Evolutionary conservation across 2,113 vertebrate genomes (phyloP).

Genomic region (Hiodon alosoides): DNA sequence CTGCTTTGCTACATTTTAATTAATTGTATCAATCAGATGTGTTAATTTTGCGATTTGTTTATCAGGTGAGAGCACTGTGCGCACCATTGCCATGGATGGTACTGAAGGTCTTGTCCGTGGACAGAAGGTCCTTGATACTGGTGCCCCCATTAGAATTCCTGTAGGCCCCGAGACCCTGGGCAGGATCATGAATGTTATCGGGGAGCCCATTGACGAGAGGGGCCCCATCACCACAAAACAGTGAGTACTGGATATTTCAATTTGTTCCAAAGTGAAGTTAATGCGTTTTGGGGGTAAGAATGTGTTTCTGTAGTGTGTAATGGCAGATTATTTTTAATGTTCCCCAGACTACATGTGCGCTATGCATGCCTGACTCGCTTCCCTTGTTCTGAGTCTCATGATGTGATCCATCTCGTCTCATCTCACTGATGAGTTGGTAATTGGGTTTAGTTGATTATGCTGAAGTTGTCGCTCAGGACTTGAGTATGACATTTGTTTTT

Average conservation of each 20-base stretch:
- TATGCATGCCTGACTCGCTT: too few relatives aligned
- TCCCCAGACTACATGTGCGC: too few relatives aligned
- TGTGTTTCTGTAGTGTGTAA: too few relatives aligned
- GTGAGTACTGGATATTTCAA: conserved; percentile 58
- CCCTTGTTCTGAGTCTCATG: too few relatives aligned
- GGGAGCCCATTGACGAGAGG: conserved; percentile 93
- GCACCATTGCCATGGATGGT: conserved; percentile 97
- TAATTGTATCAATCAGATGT: too few relatives aligned
- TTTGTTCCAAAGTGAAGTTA: too few relatives aligned
- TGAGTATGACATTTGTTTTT: neutral
- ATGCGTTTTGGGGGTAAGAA: too few relatives aligned
- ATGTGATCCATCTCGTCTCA: too few relatives aligned
- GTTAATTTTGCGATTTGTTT: neutral
- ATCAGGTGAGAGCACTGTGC: conserved; percentile 88
- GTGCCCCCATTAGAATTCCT: conserved; percentile 91
- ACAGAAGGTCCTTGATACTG: conserved; percentile 91
- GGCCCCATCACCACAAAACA: conserved; percentile 92
- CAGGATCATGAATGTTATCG: conserved; percentile 98
- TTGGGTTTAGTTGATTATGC: neutral
- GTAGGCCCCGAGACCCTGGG: conserved; percentile 93
- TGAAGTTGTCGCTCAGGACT: neutral
- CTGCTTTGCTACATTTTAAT: neutral
- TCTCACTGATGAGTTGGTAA: too few relatives aligned
- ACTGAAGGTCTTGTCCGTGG: conserved; percentile 94
- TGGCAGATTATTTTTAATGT: too few relatives aligned